Conservation (phyloP, 2,797 vertebrate genomes). For the Graptemys geographica region DNA sequence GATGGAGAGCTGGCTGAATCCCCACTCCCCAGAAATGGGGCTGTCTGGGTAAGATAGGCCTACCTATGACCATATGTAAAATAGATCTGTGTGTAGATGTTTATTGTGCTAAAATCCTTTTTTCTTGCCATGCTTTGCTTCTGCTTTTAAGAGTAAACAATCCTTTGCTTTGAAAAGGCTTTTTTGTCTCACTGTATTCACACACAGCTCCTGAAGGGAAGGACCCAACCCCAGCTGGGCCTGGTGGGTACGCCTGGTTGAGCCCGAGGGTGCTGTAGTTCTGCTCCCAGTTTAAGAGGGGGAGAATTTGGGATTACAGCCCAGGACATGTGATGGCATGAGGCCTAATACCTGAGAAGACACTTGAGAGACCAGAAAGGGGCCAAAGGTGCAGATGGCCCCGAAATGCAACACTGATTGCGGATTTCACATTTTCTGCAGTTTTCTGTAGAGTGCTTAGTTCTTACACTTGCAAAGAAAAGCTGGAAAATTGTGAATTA, state of each 20-base stretch:
- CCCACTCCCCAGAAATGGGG: background rate
- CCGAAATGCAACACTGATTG: background rate
- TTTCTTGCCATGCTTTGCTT: background rate
- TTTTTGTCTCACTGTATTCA: background rate
- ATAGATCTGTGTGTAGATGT: background rate
- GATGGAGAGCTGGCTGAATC: background rate
- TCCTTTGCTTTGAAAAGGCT: background rate
- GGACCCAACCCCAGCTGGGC: background rate
- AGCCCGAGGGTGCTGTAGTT: background rate
- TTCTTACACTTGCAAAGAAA: background rate
- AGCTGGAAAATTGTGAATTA: background rate
- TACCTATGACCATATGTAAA: rapidly evolving
- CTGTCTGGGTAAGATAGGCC: background rate
- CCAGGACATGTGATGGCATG: background rate
- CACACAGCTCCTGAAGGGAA: background rate
- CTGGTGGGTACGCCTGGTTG: background rate
- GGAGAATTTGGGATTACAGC: background rate
- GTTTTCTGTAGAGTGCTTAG: background rate
- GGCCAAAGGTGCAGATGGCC: background rate
- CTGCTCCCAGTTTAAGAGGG: background rate
- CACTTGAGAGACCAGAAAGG: background rate
- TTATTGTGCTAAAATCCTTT: background rate
- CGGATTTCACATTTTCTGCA: background rate
- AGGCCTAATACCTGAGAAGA: background rate
- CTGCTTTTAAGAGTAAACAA: background rate